Evolutionary conservation across 2,797 vertebrate genomes (phyloP), one percentile per base, ranked within the genome.

Genomic region (Meriones psammophilus): DNA sequence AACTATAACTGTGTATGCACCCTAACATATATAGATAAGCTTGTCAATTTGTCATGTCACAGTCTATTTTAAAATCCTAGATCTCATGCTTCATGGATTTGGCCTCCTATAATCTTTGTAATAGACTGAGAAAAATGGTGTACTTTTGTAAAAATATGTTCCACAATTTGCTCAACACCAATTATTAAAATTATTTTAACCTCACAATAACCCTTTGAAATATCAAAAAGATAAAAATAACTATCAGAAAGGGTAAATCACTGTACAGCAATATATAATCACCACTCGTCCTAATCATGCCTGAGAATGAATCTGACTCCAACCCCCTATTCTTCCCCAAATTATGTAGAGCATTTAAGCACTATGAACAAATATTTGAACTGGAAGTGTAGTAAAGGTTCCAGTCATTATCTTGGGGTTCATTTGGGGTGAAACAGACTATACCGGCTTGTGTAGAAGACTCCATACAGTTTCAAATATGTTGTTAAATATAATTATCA

Each of bases 171-270:
- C 12, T 89, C 15, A 22, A n/a, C 5, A 74, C 10, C 1, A 80
- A n/a, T 0, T 78, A 26, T 74, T 93, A 86, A 85, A 96, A 83
- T 74, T 73, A 77, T 85, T 85, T 94, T 77, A 94, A 78, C 26
- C 42, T 97, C 46, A 93, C 36, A 73, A 42, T 93, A 93, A 76
- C 4, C 54, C 15, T 93, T 80, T 62, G 76, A 93, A 96, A 12
- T 79, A 22, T 56, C 76, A 62, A 77, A 91, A 95, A 79, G 62
- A 30, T 86, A 73, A 30, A 80, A 91, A 89, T 83, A 89, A 85
- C 33, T 76, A 88, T 88, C 20, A 88, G 20, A 50, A 86, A 94
- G 39, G 10, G 71, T 92, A 92, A 94, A 33, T 85, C 68, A 81
- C 2, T 60, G 3, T 17, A 73, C 12, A 42, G 46, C 78, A 42